Evolutionary conservation across 2,113 vertebrate species (phyloP).

Genomic region (Axis porcinus): DNA sequence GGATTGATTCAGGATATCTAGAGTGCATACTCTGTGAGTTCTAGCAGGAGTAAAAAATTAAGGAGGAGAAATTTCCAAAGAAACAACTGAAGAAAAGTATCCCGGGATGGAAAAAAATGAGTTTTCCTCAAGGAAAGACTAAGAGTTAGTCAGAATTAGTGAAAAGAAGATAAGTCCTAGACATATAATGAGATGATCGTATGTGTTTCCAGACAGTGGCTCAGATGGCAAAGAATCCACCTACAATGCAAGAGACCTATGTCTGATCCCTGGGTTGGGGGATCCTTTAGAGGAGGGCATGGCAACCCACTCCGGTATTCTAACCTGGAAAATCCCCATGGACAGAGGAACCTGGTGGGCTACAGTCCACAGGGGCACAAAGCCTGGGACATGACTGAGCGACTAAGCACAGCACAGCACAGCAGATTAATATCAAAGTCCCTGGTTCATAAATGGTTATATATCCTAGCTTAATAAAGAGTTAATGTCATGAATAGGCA

Average conservation of each 20-base stretch:
- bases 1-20: background rate
- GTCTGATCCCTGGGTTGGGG: background rate
- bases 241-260: background rate
- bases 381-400: background rate
- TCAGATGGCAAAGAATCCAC: background rate
- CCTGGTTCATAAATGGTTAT: background rate
- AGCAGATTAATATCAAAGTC: background rate
- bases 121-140: background rate
- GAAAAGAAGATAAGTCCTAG: background rate
- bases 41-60: background rate
- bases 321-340: background rate
- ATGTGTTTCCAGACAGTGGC: background rate
- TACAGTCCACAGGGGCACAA: background rate
- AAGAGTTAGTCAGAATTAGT: background rate
- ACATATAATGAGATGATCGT: background rate
- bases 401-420: background rate
- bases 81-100: constrained; percentile 3
- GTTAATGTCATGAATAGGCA: background rate
- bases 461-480: background rate
- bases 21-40: background rate
- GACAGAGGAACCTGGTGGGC: background rate
- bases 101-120: background rate
- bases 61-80: background rate
- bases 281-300: background rate
- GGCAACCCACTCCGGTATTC: background rate